Evolutionary conservation across 2,888 invertebrate species (phyloP), one percentile per base, ranked within the genome.

Genomic region (Rotaria magnacalcarata): DNA sequence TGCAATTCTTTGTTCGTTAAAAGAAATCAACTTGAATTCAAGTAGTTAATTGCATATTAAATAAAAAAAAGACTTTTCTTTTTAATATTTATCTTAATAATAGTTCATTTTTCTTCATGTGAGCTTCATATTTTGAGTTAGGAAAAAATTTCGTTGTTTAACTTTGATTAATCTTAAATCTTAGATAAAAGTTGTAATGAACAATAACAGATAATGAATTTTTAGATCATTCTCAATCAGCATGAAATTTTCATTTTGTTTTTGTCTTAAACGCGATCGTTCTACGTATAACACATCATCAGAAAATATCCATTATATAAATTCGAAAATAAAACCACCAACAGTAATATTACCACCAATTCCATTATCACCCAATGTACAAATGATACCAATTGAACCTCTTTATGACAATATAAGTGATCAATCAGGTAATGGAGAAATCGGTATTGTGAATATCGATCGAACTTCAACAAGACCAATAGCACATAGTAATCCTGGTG

Each of bases 231-330:
- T 24, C 10, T 11, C 24, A 24, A 43, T 43, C 21, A 24, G 47
- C 4, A 80, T 80, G 47, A 47, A 43, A 24, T 47, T 47, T 80
- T 47, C 47, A n/a, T 47, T 80, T n/a, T 80, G 80, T n/a, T 80
- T 24, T 43, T 80, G 80, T 47, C n/a, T 80, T 24, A 80, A 80
- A 80, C 80, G 80, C n/a, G n/a, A 47, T 80, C 80, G 80, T 47
- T 24, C 80, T 47, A 80, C n/a, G 47, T 80, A 47, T 11, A n/a
- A 19, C 47, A 41, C 24, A 47, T 47, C 47, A 47, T 47, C 47
- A 11, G 47, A 19, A 21, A 19, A 54, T 54, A 54, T 54, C 6
- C 0, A 80, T 47, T 16, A 47, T 80, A 16, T 5, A 43, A 80
- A 47, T 47, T 5, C 7, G 5, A 80, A 43, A 24, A 24, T n/a